Evolutionary conservation across 2,113 vertebrate species (phyloP).

Genomic region (Pica pica): DNA sequence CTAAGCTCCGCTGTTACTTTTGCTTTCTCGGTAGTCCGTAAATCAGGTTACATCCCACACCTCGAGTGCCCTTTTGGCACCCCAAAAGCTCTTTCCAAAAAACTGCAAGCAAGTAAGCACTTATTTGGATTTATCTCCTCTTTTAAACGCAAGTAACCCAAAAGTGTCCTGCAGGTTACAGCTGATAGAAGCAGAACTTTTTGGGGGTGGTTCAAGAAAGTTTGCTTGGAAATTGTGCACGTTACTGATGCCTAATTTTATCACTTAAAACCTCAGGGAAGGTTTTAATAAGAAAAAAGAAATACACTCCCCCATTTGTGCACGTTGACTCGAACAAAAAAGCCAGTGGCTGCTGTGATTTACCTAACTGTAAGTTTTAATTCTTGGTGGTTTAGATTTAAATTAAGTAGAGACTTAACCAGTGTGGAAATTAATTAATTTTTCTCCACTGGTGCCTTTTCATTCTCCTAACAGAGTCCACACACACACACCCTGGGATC

Average conservation of each 20-base stretch:
- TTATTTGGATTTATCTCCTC: background rate
- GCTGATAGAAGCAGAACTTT: background rate
- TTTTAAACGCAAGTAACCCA: background rate
- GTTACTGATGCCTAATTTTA: rapidly evolving
- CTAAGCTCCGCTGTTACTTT: background rate
- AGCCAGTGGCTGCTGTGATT: background rate
- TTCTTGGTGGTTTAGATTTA: background rate
- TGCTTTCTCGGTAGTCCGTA: background rate
- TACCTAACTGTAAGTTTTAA: background rate
- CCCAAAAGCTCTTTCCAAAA: background rate
- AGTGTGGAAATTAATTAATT: background rate
- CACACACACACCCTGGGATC: background rate
- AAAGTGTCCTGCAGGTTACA: background rate
- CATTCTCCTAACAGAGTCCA: background rate
- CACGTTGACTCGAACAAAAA: background rate
- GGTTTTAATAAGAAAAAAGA: background rate
- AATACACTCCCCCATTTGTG: background rate
- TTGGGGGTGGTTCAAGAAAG: background rate
- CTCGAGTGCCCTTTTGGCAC: background rate
- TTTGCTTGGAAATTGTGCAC: background rate
- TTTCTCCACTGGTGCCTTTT: background rate
- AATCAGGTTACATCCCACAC: background rate
- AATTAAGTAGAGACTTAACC: background rate
- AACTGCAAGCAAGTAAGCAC: background rate
- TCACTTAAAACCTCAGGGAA: background rate